Percentiles rank a stretch among this genome's conserved stretches.
Evolutionary conservation across 2,797 vertebrate species (phyloP).

Genomic region (Pelochelys cantorii): DNA sequence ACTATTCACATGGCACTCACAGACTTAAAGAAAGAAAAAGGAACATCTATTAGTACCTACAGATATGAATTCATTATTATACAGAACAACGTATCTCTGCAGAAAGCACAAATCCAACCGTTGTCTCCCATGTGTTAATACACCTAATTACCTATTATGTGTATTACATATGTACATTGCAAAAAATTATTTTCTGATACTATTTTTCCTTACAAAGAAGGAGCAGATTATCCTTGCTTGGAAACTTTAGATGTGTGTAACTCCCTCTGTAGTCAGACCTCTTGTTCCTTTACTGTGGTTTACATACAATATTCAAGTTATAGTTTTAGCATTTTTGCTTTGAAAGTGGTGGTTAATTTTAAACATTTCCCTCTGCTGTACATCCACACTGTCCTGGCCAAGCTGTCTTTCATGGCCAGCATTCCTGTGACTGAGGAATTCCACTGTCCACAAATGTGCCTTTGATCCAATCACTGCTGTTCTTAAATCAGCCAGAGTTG

Average conservation of each 20-base stretch:
- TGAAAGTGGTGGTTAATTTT: not conserved
- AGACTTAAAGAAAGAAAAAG: slow-evolving; percentile 80
- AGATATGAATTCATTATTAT: not conserved
- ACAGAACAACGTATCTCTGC: not conserved
- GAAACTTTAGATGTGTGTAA: not conserved
- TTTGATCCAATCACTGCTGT: not conserved
- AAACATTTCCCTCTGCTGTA: not conserved
- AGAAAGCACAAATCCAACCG: not conserved
- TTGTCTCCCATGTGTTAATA: not conserved
- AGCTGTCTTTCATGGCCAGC: not conserved
- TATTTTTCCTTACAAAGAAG: not conserved
- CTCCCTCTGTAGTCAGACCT: not conserved
- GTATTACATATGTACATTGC: not conserved
- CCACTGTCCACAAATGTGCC: not conserved
- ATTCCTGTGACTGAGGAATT: not conserved
- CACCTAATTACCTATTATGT: too few species aligned
- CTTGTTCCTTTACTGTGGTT: not conserved
- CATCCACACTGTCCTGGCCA: not conserved
- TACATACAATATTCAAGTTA: not conserved
- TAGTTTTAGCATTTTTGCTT: not conserved
- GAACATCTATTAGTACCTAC: not conserved
- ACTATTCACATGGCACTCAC: slow-evolving; percentile 86
- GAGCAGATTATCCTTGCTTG: not conserved
- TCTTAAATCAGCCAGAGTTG: not conserved
- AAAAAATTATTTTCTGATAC: not conserved